Base-by-base conservation (phyloP, 2,113 vertebrate genomes). In the Leptobrachium ailaonicum region DNA sequence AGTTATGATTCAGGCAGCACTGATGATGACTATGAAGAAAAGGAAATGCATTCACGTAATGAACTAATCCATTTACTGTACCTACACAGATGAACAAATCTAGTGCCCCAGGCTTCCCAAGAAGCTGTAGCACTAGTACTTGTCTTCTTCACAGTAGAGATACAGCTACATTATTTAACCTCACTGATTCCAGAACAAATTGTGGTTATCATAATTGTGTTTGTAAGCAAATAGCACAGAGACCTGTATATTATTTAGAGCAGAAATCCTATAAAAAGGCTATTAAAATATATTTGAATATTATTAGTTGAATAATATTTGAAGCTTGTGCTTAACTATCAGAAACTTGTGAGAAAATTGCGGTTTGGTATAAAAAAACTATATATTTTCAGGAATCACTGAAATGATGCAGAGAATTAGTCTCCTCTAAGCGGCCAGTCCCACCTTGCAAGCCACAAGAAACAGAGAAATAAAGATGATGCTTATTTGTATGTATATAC, bases 11-110 rank as follows among this genome's bases (percentile, higher is more conserved):
- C 41, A 43, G 43, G 68, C 43, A 41, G 53, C 54, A 60, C 13
- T 43, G 13, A 60, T 32, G 45, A 73, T 60, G 53, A 43, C 71
- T 73, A 60, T 58, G 71, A 73, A 70, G 20, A 70, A 47, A 47
- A 44, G 68, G n/a, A 70, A 70, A 73, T 73, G 53, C 54, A 60
- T 73, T 60, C 40, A 73, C 41, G 53, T 73, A 73, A 73, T 73
- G 40, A 73, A 73, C 71, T 43, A 73, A 73, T 73, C 54, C 13
- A 60, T 73, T 73, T 73, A 14, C 40, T 43, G 71, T 43, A 42
- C 53, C 41, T 73, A 60, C 54, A 73, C 40, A 73, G 53, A 73
- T 73, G 53, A 73, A 73, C 32, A 64, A 20, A 64, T 4, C 14
- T 64, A 32, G 13, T 73, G 53, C 71, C 41, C 14, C 40, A 60